Evolutionary conservation across 2,888 invertebrate genomes (phyloP).

Genomic region (Callimorpha dominula): DNA sequence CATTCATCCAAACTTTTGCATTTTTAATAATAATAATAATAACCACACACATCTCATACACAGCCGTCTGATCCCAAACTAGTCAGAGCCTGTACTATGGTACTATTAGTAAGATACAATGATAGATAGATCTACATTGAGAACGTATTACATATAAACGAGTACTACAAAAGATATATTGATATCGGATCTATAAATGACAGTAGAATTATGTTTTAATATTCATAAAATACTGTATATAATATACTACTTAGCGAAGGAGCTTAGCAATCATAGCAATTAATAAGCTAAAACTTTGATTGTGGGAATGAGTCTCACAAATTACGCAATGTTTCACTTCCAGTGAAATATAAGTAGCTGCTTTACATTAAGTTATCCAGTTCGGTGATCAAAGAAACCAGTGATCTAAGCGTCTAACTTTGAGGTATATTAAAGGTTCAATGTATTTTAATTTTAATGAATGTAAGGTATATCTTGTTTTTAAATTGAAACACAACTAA

Average conservation of each 20-base stretch:
- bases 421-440: neutral
- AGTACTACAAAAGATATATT: neutral
- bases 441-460: neutral
- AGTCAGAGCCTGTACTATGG: too few relatives aligned
- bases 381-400: neutral
- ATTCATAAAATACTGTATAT: neutral
- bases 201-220: neutral
- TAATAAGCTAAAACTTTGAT: constrained; percentile 5
- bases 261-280: neutral
- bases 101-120: too few relatives aligned
- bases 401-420: neutral
- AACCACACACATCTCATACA: too few relatives aligned
- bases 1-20: too few relatives aligned
- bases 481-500: too few relatives aligned
- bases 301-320: neutral
- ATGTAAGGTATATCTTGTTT: neutral
- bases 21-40: too few relatives aligned
- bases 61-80: too few relatives aligned
- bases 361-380: neutral
- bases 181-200: neutral
- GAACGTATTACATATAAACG: neutral
- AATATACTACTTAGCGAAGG: neutral
- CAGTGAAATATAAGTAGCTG: neutral
- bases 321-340: neutral
- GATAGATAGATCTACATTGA: too few relatives aligned